Conservation (phyloP, 2,888 invertebrate genomes). For the Amphipyra tragopoginis region DNA sequence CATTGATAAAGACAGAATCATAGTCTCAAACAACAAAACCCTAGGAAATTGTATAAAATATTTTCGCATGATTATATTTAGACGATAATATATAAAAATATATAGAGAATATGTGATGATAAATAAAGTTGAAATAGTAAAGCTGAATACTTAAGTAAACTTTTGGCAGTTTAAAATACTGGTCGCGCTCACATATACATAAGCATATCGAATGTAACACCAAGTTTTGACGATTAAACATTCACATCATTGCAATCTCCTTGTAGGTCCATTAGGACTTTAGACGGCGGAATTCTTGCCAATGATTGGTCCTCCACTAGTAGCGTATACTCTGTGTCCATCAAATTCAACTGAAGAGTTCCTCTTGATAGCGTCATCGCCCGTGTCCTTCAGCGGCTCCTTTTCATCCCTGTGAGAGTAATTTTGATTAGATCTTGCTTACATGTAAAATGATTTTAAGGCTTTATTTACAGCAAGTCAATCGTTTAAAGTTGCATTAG, state of each 20-base stretch:
- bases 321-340: conserved; percentile 94
- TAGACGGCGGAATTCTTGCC: conserved; percentile 97
- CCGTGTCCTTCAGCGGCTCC: conserved; percentile 93
- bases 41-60: conserved; percentile 44
- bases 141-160: conserved; percentile 77
- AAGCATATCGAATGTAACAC: conserved; percentile 71
- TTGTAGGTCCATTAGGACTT: conserved; percentile 46
- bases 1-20: conserved; percentile 20
- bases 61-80: conserved; percentile 43
- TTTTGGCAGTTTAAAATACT: conserved; percentile 87
- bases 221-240: conserved; percentile 43
- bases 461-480: conserved; percentile 57
- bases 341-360: conserved; percentile 95
- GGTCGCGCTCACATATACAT: conserved; percentile 84
- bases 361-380: conserved; percentile 92
- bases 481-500: conserved; percentile 32
- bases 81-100: conserved; percentile 62
- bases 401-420: conserved; percentile 92
- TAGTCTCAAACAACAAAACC: conserved; percentile 21
- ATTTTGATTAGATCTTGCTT: conserved; percentile 27
- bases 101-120: conserved; percentile 62
- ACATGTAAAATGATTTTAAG: conserved; percentile 40
- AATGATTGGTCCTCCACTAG: conserved; percentile 95
- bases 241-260: conserved; percentile 43
- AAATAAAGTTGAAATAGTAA: conserved; percentile 66